These are phyloP conservation scores for Orientallactaga bullata DNA, from an alignment of 2,113 vertebrate species.

Conservation along the genomic window DNA sequence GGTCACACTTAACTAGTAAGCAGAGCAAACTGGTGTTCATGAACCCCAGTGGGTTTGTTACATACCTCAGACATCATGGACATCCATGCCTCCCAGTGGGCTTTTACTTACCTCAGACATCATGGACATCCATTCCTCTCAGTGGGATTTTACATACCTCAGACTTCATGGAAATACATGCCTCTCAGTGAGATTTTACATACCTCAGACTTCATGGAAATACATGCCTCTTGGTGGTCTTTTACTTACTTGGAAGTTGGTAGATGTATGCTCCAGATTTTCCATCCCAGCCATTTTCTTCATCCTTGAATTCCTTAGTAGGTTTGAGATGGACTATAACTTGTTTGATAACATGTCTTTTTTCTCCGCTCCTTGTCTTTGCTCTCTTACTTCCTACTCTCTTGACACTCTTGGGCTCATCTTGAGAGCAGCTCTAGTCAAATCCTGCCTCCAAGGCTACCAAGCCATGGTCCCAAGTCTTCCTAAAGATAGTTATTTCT, in stretches of 20 bases:
- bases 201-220: too few relatives aligned
- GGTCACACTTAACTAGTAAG: too few relatives aligned
- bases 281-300: background rate
- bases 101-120: background rate
- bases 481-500: background rate
- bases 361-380: background rate
- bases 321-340: background rate
- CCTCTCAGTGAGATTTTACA: fast-evolving
- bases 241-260: background rate
- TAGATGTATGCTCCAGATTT: background rate
- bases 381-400: background rate
- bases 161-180: background rate
- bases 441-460: background rate
- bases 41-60: too few relatives aligned
- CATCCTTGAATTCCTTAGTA: too few relatives aligned
- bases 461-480: background rate
- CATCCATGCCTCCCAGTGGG: background rate
- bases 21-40: too few relatives aligned
- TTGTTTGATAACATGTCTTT: background rate
- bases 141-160: background rate
- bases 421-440: background rate
- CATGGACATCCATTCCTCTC: background rate
- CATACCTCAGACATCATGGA: too few relatives aligned
- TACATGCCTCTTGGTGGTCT: background rate
- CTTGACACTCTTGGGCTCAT: too few relatives aligned